phyloP scores from a whole-genome alignment of 2,113 vertebrate genomes.

The Lipotes vexillifer region DNA sequence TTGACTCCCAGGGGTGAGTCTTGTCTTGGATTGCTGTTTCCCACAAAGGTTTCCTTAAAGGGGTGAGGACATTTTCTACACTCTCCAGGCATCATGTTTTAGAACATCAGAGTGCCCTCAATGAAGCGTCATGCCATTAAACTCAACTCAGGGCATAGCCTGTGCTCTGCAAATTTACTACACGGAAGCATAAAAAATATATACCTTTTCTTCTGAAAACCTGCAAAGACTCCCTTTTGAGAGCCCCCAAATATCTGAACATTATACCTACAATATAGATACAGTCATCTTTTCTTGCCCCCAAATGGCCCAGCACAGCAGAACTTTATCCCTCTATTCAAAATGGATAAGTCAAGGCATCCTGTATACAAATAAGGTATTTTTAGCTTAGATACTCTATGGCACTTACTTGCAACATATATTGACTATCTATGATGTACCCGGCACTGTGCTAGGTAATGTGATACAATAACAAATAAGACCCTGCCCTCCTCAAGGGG shows the following conservation, averaged over 20 bases:
- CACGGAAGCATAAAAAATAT: not conserved
- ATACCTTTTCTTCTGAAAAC: not conserved
- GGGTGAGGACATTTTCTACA: not conserved
- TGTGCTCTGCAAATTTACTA: not conserved
- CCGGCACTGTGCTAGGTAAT: not conserved
- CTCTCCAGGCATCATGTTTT: not conserved
- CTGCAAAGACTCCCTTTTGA: not conserved
- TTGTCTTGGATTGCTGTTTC: not conserved
- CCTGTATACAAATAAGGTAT: not conserved
- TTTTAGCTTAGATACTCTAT: not conserved
- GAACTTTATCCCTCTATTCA: not conserved
- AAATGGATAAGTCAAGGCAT: not conserved
- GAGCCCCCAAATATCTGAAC: not conserved
- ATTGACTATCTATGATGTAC: not conserved
- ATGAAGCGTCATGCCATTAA: not conserved
- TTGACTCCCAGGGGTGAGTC: not conserved
- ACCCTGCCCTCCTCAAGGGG: not conserved
- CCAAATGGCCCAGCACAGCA: not conserved
- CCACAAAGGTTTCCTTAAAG: not conserved
- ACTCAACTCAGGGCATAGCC: not conserved
- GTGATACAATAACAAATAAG: not conserved
- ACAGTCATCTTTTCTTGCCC: not conserved
- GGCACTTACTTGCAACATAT: not conserved
- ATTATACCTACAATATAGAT: too few species aligned
- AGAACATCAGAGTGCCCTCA: not conserved